phyloP scores from a whole-genome alignment of 2,797 vertebrate species.

The Vultur gryphus region DNA sequence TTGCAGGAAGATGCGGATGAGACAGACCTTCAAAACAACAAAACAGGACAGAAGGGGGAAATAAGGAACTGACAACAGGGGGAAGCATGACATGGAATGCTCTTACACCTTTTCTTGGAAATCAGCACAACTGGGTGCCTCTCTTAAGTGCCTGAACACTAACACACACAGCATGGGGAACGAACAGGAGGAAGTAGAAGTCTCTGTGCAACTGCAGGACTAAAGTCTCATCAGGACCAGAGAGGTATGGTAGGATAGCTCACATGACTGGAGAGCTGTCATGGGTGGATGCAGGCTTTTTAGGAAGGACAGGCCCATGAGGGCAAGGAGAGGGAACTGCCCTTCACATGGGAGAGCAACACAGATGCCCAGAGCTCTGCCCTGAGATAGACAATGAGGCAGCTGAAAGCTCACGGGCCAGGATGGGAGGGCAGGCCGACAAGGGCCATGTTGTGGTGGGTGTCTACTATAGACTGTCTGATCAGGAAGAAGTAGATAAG shows the following conservation, averaged over 20 bases:
- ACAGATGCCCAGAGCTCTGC: background rate
- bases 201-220: background rate
- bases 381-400: fast-evolving
- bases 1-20: background rate
- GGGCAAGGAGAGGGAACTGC: background rate
- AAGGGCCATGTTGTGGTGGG: background rate
- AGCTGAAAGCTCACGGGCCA: background rate
- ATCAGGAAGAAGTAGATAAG: background rate
- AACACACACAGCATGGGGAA: background rate
- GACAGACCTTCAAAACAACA: background rate
- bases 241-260: background rate
- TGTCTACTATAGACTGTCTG: background rate
- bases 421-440: background rate
- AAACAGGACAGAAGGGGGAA: background rate
- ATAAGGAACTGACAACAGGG: background rate
- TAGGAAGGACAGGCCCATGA: background rate
- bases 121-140: background rate
- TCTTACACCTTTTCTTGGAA: background rate
- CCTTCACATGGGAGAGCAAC: background rate
- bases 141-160: background rate
- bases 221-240: no score
- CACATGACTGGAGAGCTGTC: background rate
- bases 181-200: background rate
- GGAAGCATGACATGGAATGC: background rate
- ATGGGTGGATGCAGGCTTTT: background rate